Base-by-base conservation (phyloP, 2,797 vertebrate genomes). In the Diplodus puntazzo region DNA sequence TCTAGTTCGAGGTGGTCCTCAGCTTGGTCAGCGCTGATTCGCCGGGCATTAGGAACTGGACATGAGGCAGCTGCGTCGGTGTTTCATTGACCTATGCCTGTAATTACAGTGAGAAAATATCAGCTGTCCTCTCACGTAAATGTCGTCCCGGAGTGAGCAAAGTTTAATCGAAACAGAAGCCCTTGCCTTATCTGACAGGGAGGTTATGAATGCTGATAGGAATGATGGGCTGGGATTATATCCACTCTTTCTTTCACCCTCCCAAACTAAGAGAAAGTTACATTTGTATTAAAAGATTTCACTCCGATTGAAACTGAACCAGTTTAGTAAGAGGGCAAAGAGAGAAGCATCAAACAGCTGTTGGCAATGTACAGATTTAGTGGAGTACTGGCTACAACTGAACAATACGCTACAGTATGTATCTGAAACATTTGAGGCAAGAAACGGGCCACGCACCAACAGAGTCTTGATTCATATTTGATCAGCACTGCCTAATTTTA, bases 91-190 rank as follows among this genome's bases (percentile, higher is more conserved):
- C 90, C 92, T 90, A 82, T 89, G 83, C 73, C 80, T 87, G 84
- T 91, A 94, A 92, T 93, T 92, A 91, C 87, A 84, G 87, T 90
- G 90, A 63, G 85, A 88, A 92, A 89, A 93, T 92, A 92, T 92
- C 90, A 89, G 89, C 87, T 85, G 81, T 88, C 87, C 77, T 87
- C 77, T 92, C 79, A 80, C 78, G 81, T 88, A 92, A 92, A 93
- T 92, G 90, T 92, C 78, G 78, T 90, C 69, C 42, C 16, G 3
- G 39, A 69, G 75, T 85, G 75, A 89, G 79, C 83, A 91, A 91
- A 91, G 89, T 93, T 93, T 92, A 94, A 94, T 92, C 73, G 88
- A 90, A 93, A 88, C 83, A 84, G 86, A 88, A 89, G 73, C 81
- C 81, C 59, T 73, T 68, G 49, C 21, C 52, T 81, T 80, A 83